A percentile compares a stretch with the other conserved stretches of the same genome.
Evolutionary conservation across 1,140 invertebrate genomes (phyloP).

Genomic region (Nephotettix cincticeps): DNA sequence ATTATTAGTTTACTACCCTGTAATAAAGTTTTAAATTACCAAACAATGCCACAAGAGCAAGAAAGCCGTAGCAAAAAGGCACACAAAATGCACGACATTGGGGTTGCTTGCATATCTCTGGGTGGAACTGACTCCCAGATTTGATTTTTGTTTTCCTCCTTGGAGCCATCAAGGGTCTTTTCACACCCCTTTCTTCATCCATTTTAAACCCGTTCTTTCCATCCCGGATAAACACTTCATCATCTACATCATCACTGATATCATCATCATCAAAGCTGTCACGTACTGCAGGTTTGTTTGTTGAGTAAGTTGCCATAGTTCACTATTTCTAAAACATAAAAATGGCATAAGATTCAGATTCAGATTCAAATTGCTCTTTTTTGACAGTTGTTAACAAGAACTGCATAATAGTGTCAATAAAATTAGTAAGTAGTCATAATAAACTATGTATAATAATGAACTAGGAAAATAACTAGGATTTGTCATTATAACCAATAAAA

Average conservation of each 20-base stretch:
- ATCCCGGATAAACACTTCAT: slow-evolving; percentile 75
- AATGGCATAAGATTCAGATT: too few relatives aligned
- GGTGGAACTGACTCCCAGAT: slow-evolving; percentile 42
- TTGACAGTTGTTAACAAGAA: too few relatives aligned
- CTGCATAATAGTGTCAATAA: too few relatives aligned
- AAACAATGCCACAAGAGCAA: slow-evolving; percentile 45
- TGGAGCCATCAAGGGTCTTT: slow-evolving; percentile 72
- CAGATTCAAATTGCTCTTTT: too few relatives aligned
- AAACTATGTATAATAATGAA: too few relatives aligned
- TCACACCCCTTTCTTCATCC: slow-evolving; percentile 67
- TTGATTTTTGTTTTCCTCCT: slow-evolving; percentile 56
- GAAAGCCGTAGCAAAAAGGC: slow-evolving; percentile 60
- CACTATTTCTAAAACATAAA: too few relatives aligned
- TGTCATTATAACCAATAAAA: too few relatives aligned
- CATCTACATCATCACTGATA: slow-evolving; percentile 65
- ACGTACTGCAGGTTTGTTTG: slow-evolving; percentile 43
- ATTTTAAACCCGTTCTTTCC: slow-evolving; percentile 60
- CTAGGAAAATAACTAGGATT: too few relatives aligned
- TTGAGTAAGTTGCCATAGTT: slow-evolving; percentile 12
- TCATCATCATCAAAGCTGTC: slow-evolving; percentile 59
- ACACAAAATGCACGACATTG: slow-evolving; percentile 57
- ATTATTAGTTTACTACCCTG: too few relatives aligned
- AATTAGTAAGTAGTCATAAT: too few relatives aligned
- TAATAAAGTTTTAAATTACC: slow-evolving; percentile 36
- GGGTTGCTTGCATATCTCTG: slow-evolving; percentile 51